These are phyloP conservation scores for Saxicola maurus DNA, from an alignment of 2,797 vertebrate genomes.

Conservation along the genomic window DNA sequence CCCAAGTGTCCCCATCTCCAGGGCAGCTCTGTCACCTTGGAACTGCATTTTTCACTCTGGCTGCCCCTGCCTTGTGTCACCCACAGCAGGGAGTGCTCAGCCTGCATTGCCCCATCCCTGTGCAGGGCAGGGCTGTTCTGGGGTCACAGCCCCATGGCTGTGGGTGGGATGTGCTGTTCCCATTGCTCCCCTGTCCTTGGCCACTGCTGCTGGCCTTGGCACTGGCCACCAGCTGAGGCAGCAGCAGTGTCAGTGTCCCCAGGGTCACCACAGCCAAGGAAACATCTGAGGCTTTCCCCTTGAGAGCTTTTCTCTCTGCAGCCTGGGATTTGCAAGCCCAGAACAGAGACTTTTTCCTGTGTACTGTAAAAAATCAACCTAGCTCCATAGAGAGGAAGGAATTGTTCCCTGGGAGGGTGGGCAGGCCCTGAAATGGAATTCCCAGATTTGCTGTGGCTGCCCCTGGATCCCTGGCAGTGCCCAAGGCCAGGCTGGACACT, in stretches of 20 bases:
- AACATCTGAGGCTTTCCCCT: not conserved
- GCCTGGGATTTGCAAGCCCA: not conserved
- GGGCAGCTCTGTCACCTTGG: not conserved
- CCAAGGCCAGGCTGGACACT: not conserved
- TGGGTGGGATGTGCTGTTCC: not conserved
- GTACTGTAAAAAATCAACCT: fast-evolving
- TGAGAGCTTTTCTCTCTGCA: not conserved
- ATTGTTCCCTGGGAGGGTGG: fast-evolving
- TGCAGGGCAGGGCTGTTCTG: not conserved
- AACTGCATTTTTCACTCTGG: not conserved
- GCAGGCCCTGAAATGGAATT: not conserved
- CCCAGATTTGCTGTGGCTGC: not conserved
- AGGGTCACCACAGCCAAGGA: fast-evolving
- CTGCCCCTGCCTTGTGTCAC: too few relatives aligned
- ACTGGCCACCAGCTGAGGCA: not conserved
- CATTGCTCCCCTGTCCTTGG: not conserved
- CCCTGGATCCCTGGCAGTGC: not conserved
- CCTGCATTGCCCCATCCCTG: not conserved
- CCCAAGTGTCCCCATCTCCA: fast-evolving
- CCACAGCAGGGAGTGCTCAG: not conserved
- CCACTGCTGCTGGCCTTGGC: not conserved
- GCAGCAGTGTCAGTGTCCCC: fast-evolving
- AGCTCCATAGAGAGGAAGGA: not conserved
- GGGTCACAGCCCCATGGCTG: not conserved
- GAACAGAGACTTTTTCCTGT: not conserved